A percentile compares a stretch with the other conserved stretches of the same genome.
Conservation (phyloP, 2,797 vertebrate genomes). For the Danionella dracula region DNA sequence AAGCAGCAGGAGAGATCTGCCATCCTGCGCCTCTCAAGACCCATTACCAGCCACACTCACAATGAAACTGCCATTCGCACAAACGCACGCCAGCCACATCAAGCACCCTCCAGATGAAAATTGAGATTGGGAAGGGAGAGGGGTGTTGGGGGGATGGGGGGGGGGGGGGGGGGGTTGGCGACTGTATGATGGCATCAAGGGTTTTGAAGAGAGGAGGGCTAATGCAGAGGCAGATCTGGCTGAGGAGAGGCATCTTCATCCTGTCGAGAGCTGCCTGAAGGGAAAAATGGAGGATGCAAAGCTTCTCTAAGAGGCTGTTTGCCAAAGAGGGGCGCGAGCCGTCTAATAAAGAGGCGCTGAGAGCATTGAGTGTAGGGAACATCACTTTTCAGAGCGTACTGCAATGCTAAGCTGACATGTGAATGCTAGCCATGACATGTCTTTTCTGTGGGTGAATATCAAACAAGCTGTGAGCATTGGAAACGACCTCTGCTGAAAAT, state of each 20-base stretch:
- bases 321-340: conserved; percentile 63
- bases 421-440: background rate
- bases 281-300: conserved; percentile 60
- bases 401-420: background rate
- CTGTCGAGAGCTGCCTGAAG: conserved; percentile 67
- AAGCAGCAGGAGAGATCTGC: conserved; percentile 58
- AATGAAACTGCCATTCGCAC: conserved; percentile 65
- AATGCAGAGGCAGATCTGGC: conserved; percentile 16
- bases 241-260: conserved; percentile 66
- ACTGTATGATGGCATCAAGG: conserved; percentile 19
- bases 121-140: conserved; percentile 61
- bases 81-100: conserved; percentile 60
- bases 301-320: conserved; percentile 73
- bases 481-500: background rate
- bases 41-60: conserved; percentile 64
- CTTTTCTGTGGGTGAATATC: background rate
- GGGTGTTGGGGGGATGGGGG: conserved; percentile 47
- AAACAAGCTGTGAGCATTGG: background rate
- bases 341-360: conserved; percentile 35
- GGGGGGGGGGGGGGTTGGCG: conserved; percentile 57
- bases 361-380: conserved; percentile 37
- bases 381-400: background rate
- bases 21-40: conserved; percentile 67
- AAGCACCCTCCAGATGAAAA: conserved; percentile 80
- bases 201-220: conserved; percentile 76